Evolutionary conservation across 2,797 vertebrate species (phyloP), one percentile per base, ranked within the genome.

Genomic region (Apogon talboti): DNA sequence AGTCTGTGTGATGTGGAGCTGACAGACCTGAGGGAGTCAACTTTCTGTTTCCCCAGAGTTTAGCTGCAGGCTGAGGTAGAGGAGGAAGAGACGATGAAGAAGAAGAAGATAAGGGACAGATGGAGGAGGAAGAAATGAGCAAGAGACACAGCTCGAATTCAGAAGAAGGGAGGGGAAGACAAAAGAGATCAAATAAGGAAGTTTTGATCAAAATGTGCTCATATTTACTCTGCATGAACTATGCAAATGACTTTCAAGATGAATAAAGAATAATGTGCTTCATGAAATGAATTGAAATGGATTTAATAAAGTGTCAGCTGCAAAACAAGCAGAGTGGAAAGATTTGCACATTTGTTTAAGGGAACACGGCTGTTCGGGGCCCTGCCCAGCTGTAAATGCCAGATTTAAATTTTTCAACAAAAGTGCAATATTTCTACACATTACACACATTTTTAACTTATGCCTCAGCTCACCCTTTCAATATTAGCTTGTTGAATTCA

Each of bases 271-370:
- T 12, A 64, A 53, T 43, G 33, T 1, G 3, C 44, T 60, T 68
- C 15, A 41, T 49, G 43, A 78, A 81, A 71, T 59, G 9, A 79
- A 75, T 14, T 24, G 45, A 76, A 76, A 66, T 61, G 9, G 53
- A 74, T 71, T 77, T 79, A 85, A 80, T 78, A 76, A 69, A 71
- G 56, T 82, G 76, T 78, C 77, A 67, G 69, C 63, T 79, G 43
- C 72, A 71, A 69, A 74, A 67, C 18, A 41, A 1, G 38, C 35
- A 33, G 60, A 48, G 66, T 69, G 76, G 76, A 75, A 71, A 79
- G 52, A 78, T 77, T 71, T 64, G 66, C 66, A 56, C 38, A 30
- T 78, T 66, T 61, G 53, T 67, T 72, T 73, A 35, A 75, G 61
- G 70, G 15, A 52, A 44, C 55, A 50, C 11, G 60, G 18, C 50